A percentile compares a stretch with the other conserved stretches of the same genome.
These are phyloP conservation scores for Paralvinella palmiformis DNA, from an alignment of 1,140 invertebrate species.

Conservation along the genomic window DNA sequence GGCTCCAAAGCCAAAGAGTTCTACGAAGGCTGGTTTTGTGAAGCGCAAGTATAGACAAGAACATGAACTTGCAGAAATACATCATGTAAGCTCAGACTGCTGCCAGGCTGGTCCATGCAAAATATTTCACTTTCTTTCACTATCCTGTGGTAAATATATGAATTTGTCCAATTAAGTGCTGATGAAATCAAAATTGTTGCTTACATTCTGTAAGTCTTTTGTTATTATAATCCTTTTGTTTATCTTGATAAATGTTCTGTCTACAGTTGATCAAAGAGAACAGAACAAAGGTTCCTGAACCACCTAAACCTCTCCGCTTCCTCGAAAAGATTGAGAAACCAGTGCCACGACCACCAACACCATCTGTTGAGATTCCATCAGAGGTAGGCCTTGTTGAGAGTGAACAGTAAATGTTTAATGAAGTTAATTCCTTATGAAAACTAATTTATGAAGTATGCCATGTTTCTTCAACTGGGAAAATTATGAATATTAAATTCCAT, in stretches of 20 bases:
- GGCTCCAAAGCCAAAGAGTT: conserved; percentile 39
- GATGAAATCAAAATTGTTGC: no score
- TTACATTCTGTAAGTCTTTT: no score
- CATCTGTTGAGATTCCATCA: conserved; percentile 53
- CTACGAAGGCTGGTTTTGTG: conserved; percentile 44
- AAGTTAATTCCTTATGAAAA: no score
- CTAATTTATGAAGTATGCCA: no score
- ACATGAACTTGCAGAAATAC: conserved; percentile 43
- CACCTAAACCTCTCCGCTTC: conserved; percentile 43
- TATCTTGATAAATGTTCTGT: no score
- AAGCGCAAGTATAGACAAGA: conserved; percentile 48
- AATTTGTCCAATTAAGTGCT: no score
- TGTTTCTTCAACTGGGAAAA: no score
- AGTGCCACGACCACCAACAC: conserved; percentile 54
- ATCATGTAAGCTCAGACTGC: conserved; percentile 31
- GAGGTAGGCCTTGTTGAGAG: conserved; percentile 30
- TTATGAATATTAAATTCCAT: no score
- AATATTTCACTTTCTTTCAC: neutral
- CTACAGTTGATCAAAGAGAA: conserved; percentile 33
- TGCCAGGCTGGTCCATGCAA: neutral
- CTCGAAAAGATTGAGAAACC: conserved; percentile 51
- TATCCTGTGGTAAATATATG: no score
- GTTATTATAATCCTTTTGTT: no score
- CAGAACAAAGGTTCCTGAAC: conserved; percentile 49
- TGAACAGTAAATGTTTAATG: no score